Conservation (phyloP, 2,113 vertebrate genomes). For the Sinocyclocheilus maitianheensis region DNA sequence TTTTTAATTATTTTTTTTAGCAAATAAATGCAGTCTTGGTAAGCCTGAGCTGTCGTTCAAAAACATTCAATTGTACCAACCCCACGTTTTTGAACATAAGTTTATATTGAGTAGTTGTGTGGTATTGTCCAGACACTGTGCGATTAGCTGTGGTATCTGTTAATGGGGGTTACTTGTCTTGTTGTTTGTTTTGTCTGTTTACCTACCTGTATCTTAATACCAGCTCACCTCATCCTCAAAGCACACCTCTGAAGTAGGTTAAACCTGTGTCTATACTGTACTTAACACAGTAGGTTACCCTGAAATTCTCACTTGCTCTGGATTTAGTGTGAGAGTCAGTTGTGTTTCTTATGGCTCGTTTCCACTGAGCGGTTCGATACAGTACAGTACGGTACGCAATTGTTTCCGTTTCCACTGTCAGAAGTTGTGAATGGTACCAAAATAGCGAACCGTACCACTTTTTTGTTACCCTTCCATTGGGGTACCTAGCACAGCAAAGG, state of each 20-base stretch:
- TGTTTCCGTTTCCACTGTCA: too few species aligned
- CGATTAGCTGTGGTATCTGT: neutral
- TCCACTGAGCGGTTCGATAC: too few species aligned
- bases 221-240: slow-evolving; percentile 47
- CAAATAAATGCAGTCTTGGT: too few species aligned
- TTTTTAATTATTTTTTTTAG: too few species aligned
- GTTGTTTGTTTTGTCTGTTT: slow-evolving; percentile 33
- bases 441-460: too few species aligned
- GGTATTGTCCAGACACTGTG: neutral
- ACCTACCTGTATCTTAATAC: neutral
- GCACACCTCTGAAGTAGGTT: slow-evolving; percentile 18
- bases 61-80: too few species aligned
- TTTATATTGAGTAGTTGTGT: neutral
- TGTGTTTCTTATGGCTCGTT: neutral
- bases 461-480: too few species aligned
- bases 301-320: neutral
- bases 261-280: neutral
- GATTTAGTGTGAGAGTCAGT: neutral
- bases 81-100: neutral
- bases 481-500: too few species aligned
- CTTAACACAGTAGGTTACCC: neutral
- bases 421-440: too few species aligned
- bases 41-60: too few species aligned
- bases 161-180: neutral
- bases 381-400: too few species aligned